Percentiles rank a stretch among this genome's conserved stretches.
These are phyloP conservation scores for Calephelis virginiensis DNA, from an alignment of 1,140 invertebrate species.

Conservation along the genomic window DNA sequence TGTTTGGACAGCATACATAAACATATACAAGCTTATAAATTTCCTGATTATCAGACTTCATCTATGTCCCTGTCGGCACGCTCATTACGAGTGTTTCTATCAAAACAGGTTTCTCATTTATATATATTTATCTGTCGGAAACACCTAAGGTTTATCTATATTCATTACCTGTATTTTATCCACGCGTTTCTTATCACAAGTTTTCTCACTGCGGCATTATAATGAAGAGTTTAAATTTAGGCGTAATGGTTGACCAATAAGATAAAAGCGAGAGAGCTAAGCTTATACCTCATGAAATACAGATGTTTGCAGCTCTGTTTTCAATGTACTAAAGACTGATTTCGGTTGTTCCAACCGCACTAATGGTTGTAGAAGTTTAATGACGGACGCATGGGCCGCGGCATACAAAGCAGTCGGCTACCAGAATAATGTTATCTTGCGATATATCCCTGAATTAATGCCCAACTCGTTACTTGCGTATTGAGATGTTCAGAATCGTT, in stretches of 20 bases:
- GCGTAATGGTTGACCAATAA: constrained; percentile 77
- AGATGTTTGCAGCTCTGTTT: constrained; percentile 29
- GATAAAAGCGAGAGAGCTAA: constrained; percentile 71
- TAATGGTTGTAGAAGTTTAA: constrained; percentile 52
- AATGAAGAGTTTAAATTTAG: constrained; percentile 78
- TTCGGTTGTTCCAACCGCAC: constrained; percentile 22
- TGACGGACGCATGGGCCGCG: constrained; percentile 69
- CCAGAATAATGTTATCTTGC: constrained; percentile 78
- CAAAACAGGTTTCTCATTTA: constrained; percentile 54
- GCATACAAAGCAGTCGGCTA: constrained; percentile 77
- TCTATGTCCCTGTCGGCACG: constrained; percentile 43
- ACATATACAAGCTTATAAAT: constrained; percentile 39
- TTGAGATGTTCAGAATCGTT: constrained; percentile 70
- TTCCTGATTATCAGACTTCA: constrained; percentile 43
- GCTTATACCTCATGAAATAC: constrained; percentile 36
- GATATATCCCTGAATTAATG: constrained; percentile 77
- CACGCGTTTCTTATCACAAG: constrained; percentile 62
- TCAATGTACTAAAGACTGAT: constrained; percentile 34
- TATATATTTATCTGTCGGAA: constrained; percentile 55
- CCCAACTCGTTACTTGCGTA: constrained; percentile 76
- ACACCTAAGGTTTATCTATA: constrained; percentile 67
- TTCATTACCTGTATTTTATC: constrained; percentile 75
- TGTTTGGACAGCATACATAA: constrained; percentile 13
- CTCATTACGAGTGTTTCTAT: constrained; percentile 53
- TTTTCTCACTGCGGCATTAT: constrained; percentile 74